Percentiles rank a stretch among this genome's conserved stretches.
phyloP scores from a whole-genome alignment of 2,888 invertebrate genomes.

The Eucriotettix oculatus region DNA sequence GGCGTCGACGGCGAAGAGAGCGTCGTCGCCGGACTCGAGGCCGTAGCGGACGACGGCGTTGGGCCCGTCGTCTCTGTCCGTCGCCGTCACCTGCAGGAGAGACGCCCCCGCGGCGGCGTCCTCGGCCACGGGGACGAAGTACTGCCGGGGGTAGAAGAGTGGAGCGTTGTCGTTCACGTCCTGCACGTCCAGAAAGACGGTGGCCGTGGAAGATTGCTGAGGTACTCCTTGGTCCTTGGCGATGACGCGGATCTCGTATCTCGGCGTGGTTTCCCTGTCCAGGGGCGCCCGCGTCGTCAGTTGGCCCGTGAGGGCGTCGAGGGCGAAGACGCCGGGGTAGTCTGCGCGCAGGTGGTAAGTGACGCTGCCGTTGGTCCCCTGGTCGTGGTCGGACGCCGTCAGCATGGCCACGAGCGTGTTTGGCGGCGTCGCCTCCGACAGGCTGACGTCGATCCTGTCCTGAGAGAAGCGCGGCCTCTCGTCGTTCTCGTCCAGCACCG shows the following conservation, averaged over 20 bases:
- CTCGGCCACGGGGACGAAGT: constrained; percentile 61
- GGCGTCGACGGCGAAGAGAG: constrained; percentile 62
- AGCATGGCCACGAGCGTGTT: constrained; percentile 67
- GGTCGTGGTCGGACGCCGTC: constrained; percentile 79
- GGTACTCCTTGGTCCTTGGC: constrained; percentile 86
- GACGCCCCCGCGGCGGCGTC: constrained; percentile 44
- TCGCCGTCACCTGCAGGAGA: constrained; percentile 60
- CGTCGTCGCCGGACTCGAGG: constrained; percentile 63
- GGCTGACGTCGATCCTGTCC: constrained; percentile 50
- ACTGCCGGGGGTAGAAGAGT: constrained; percentile 76
- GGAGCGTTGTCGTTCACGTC: constrained; percentile 91
- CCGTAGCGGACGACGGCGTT: constrained; percentile 67
- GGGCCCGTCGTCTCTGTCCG: constrained; percentile 75
- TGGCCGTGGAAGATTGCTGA: constrained; percentile 78
- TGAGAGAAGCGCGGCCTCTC: constrained; percentile 77
- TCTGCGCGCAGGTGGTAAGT: constrained; percentile 64
- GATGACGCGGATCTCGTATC: constrained; percentile 68
- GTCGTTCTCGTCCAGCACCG: constrained; percentile 87
- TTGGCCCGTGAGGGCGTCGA: constrained; percentile 74
- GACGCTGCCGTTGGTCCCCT: constrained; percentile 83
- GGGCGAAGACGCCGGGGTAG: constrained; percentile 67
- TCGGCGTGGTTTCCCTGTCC: constrained; percentile 63
- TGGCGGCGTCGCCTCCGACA: constrained; percentile 66
- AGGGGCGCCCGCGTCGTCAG: constrained; percentile 58
- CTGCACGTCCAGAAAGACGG: constrained; percentile 58